These are phyloP conservation scores for Horisme vitalbata DNA, from an alignment of 2,888 invertebrate species.

Conservation along the genomic window DNA sequence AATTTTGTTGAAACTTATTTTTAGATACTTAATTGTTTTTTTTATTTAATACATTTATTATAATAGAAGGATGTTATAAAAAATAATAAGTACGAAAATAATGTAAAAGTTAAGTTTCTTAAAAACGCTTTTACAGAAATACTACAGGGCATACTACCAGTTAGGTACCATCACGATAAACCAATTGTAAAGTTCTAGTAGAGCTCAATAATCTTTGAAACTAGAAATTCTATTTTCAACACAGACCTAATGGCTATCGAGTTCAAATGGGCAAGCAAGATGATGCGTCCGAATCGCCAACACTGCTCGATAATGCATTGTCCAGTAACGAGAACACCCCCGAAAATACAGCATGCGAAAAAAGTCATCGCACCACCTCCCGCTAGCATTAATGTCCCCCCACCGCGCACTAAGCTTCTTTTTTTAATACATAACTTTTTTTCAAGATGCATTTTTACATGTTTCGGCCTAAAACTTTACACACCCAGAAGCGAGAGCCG, in stretches of 20 bases:
- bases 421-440: slow-evolving; percentile 84
- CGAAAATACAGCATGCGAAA: slow-evolving; percentile 81
- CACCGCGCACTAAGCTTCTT: slow-evolving; percentile 81
- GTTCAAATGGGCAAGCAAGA: slow-evolving; percentile 70
- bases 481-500: slow-evolving; percentile 74
- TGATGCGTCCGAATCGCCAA: slow-evolving; percentile 65
- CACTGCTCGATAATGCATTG: slow-evolving; percentile 77
- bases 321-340: slow-evolving; percentile 77
- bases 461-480: slow-evolving; percentile 83
- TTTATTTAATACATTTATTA: too few species aligned
- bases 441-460: slow-evolving; percentile 84
- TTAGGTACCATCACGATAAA: too few species aligned
- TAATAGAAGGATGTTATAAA: too few species aligned
- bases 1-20: too few species aligned
- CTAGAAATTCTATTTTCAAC: not conserved
- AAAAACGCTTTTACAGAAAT: too few species aligned
- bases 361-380: slow-evolving; percentile 77
- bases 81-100: too few species aligned
- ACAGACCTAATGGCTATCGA: slow-evolving; percentile 23
- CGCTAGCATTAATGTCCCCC: slow-evolving; percentile 77
- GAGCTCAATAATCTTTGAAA: not conserved
- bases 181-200: too few species aligned
- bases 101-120: too few species aligned
- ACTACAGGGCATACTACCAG: too few species aligned
- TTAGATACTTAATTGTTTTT: too few species aligned